Evolutionary conservation across 1,140 invertebrate species (phyloP).

Genomic region (Ips typographus): DNA sequence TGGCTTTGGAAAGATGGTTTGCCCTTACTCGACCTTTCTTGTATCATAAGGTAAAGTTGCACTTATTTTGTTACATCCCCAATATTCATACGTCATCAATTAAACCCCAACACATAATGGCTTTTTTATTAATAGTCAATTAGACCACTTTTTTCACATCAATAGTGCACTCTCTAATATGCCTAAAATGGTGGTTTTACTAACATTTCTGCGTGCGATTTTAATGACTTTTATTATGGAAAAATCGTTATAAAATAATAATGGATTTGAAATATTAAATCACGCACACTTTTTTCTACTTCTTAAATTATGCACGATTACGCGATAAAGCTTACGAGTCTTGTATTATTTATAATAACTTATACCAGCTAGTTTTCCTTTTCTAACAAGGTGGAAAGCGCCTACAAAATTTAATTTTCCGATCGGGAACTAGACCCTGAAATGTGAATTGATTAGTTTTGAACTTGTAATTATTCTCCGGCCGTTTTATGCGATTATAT

Average conservation of each 20-base stretch:
- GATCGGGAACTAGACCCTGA: background rate
- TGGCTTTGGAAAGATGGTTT: slow-evolving; percentile 83
- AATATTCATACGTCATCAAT: background rate
- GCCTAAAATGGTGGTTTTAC: background rate
- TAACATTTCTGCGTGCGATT: no score
- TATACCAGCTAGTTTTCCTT: slow-evolving; percentile 4
- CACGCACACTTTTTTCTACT: slow-evolving; percentile 17
- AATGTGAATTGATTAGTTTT: no score
- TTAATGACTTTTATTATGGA: no score
- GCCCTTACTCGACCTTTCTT: slow-evolving; percentile 84
- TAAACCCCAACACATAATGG: background rate
- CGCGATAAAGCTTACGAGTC: slow-evolving; percentile 11
- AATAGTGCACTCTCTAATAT: background rate
- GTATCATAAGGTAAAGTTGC: slow-evolving; percentile 74
- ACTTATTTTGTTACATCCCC: background rate
- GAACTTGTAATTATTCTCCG: no score
- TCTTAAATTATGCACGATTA: slow-evolving; percentile 20
- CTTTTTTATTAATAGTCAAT: background rate
- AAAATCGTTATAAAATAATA: background rate
- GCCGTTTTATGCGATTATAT: no score
- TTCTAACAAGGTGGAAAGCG: slow-evolving; percentile 8
- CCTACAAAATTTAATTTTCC: background rate
- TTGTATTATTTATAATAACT: slow-evolving; percentile 25
- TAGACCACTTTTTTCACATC: no score
- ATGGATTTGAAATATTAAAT: slow-evolving; percentile 13